Percentiles rank a stretch among this genome's conserved stretches.
Evolutionary conservation across 2,888 invertebrate genomes (phyloP).

Genomic region (Mythimna pallens): DNA sequence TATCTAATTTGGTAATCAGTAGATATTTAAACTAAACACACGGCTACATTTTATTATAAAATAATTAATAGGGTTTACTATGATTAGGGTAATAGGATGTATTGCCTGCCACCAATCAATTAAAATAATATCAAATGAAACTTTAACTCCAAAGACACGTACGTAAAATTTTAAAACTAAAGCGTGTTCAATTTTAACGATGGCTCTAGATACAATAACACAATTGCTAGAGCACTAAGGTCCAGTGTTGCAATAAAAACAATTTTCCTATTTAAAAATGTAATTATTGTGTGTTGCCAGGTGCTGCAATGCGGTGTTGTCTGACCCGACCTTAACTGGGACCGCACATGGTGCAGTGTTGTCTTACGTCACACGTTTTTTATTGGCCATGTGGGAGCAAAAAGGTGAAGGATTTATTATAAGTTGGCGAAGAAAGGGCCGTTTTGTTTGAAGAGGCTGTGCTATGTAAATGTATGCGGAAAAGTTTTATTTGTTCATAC

Average conservation of each 20-base stretch:
- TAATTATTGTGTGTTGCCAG: slow-evolving; percentile 37
- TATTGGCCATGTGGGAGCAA: slow-evolving; percentile 28
- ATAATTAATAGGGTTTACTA: too few relatives aligned
- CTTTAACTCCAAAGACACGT: not conserved
- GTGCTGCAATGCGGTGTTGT: slow-evolving; percentile 58
- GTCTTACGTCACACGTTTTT: slow-evolving; percentile 46
- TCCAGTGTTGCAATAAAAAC: slow-evolving; percentile 25
- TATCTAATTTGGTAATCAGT: too few relatives aligned
- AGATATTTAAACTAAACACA: too few relatives aligned
- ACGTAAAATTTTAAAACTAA: not conserved
- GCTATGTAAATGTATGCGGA: slow-evolving; percentile 3
- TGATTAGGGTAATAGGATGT: not conserved
- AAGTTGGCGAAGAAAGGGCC: slow-evolving; percentile 15
- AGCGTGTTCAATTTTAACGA: slow-evolving; percentile 1
- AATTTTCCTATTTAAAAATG: slow-evolving; percentile 40
- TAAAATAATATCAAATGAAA: not conserved
- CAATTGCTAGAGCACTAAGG: slow-evolving; percentile 10
- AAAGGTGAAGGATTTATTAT: slow-evolving; percentile 39
- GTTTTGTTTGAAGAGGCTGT: slow-evolving; percentile 39
- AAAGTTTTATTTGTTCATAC: slow-evolving; percentile 12
- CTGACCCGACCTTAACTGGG: slow-evolving; percentile 31
- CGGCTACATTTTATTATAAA: too few relatives aligned
- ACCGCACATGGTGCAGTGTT: slow-evolving; percentile 48
- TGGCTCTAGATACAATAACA: slow-evolving; percentile 18
- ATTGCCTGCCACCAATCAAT: not conserved